Conservation (phyloP, 2,888 invertebrate genomes). For the Pachydiplax longipennis region DNA sequence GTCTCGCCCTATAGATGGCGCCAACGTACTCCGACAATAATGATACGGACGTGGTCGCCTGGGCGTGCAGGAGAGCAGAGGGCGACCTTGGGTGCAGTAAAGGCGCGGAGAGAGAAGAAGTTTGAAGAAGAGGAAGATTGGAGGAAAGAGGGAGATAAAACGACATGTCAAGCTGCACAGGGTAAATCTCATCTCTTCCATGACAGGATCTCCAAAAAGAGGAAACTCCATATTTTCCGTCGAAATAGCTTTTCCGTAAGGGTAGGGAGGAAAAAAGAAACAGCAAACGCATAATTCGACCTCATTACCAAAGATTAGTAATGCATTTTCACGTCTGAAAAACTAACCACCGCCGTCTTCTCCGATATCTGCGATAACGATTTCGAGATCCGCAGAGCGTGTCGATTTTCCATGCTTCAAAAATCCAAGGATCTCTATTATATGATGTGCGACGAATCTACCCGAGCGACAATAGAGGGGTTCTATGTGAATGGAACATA, state of each 20-base stretch:
- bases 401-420: not conserved
- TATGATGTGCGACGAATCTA: not conserved
- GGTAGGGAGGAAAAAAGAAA: not conserved
- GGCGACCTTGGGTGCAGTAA: not conserved
- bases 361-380: not conserved
- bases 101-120: not conserved
- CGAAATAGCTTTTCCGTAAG: not conserved
- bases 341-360: not conserved
- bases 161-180: not conserved
- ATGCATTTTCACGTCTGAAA: conserved; percentile 18
- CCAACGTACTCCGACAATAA: not conserved
- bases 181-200: not conserved
- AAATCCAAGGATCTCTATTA: not conserved
- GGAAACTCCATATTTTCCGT: not conserved
- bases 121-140: not conserved
- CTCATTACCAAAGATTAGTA: not conserved
- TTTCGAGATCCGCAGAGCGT: not conserved
- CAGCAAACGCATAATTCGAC: not conserved
- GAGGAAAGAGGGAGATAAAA: not conserved
- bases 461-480: not conserved
- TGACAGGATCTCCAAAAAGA: not conserved
- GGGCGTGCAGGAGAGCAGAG: not conserved
- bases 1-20: conserved; percentile 3
- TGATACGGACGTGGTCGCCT: conserved; percentile 27
- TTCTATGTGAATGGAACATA: not conserved